These are phyloP conservation scores for Ursus arctos DNA, from an alignment of 2,113 vertebrate species.

Conservation along the genomic window DNA sequence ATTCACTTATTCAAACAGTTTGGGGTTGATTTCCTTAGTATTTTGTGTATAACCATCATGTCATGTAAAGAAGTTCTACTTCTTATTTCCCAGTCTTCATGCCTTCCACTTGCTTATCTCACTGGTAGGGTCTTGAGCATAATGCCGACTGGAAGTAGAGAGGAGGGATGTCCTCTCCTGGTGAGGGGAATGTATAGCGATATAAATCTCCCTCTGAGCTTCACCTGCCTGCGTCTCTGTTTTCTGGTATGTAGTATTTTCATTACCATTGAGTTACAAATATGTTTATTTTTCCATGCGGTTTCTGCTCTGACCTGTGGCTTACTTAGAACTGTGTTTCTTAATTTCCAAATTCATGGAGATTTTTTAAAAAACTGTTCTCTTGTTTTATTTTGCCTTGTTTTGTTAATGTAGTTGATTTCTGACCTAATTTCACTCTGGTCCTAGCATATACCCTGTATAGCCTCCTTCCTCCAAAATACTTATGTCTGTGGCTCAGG, in stretches of 20 bases:
- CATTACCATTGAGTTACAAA: neutral
- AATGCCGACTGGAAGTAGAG: fast-evolving
- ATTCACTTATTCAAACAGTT: neutral
- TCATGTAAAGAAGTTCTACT: neutral
- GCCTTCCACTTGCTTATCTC: neutral
- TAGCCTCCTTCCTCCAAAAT: neutral
- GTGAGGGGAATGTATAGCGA: neutral
- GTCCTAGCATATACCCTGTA: neutral
- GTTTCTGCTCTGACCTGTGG: neutral
- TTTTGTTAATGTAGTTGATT: neutral
- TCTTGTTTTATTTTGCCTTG: neutral
- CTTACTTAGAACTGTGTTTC: neutral
- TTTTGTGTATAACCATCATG: neutral
- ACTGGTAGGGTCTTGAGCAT: neutral
- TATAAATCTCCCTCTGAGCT: neutral
- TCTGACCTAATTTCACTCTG: neutral
- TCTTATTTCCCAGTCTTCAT: neutral
- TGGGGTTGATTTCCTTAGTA: neutral
- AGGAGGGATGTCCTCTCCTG: neutral
- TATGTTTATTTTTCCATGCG: neutral
- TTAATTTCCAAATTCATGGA: neutral
- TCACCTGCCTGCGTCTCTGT: neutral
- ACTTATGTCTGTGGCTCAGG: neutral
- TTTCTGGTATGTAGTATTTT: too few species aligned
- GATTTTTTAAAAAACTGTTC: neutral